phyloP scores from a whole-genome alignment of 2,888 invertebrate genomes.

The Crocallis elinguaria region DNA sequence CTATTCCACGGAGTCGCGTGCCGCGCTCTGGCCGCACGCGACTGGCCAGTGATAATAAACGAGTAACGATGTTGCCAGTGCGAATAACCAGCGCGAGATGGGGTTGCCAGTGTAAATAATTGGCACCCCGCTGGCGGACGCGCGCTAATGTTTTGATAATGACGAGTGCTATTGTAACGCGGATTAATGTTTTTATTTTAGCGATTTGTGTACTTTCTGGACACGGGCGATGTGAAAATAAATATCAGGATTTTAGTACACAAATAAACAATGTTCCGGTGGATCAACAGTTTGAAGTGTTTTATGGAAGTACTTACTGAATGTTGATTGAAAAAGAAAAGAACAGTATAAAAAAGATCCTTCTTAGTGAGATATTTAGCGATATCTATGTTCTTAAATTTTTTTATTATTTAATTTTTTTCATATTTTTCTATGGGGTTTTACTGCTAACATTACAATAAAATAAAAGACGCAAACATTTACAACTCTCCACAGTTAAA shows the following conservation, averaged over 20 bases:
- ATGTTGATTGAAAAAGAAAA: background rate
- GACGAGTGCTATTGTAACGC: constrained; percentile 70
- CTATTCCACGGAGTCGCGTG: constrained; percentile 46
- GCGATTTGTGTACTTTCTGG: constrained; percentile 61
- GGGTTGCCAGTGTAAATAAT: constrained; percentile 80
- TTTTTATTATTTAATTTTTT: too few relatives aligned
- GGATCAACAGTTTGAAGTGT: constrained; percentile 10
- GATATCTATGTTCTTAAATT: too few relatives aligned
- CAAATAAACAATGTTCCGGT: constrained; percentile 49
- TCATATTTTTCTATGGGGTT: too few relatives aligned
- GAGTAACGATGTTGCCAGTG: constrained; percentile 72
- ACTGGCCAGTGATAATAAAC: constrained; percentile 62
- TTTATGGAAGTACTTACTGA: background rate
- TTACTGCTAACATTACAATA: too few relatives aligned
- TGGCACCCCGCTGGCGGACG: constrained; percentile 79
- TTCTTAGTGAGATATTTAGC: background rate
- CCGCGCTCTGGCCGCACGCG: constrained; percentile 57
- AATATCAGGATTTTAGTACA: constrained; percentile 52
- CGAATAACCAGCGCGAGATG: constrained; percentile 68
- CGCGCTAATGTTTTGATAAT: constrained; percentile 81
- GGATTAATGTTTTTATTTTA: constrained; percentile 72
- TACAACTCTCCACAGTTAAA: too few relatives aligned
- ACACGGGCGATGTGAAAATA: constrained; percentile 47
- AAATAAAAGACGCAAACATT: too few relatives aligned
- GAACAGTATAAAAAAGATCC: background rate